phyloP scores from a whole-genome alignment of 2,888 invertebrate genomes.

The Cenopis cana region DNA sequence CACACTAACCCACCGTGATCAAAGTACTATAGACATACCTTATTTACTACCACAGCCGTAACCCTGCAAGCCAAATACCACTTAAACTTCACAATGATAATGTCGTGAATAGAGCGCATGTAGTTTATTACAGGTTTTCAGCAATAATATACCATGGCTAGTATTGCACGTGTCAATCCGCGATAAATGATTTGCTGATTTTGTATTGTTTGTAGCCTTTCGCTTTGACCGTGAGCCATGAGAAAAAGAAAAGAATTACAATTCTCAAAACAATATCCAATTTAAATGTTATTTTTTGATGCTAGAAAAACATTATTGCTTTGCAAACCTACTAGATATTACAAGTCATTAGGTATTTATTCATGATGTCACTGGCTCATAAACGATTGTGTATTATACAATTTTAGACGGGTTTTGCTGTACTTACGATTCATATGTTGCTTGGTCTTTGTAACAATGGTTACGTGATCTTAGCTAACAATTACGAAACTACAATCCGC shows the following conservation, averaged over 20 bases:
- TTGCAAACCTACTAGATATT: background rate
- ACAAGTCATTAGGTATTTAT: slow-evolving; percentile 4
- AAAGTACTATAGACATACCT: slow-evolving; percentile 31
- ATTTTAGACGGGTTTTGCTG: slow-evolving; percentile 43
- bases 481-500: slow-evolving; percentile 73
- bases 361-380: slow-evolving; percentile 18
- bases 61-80: slow-evolving; percentile 4
- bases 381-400: slow-evolving; percentile 35
- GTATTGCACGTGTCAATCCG: slow-evolving; percentile 44
- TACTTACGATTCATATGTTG: slow-evolving; percentile 47
- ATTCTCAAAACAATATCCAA: slow-evolving; percentile 21
- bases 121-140: slow-evolving; percentile 42
- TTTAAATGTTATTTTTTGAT: slow-evolving; percentile 27
- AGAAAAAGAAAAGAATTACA: slow-evolving; percentile 29
- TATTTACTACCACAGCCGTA: slow-evolving; percentile 24
- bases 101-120: background rate
- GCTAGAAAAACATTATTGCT: background rate
- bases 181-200: slow-evolving; percentile 45
- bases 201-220: slow-evolving; percentile 41
- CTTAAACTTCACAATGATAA: background rate
- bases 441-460: slow-evolving; percentile 66
- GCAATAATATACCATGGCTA: slow-evolving; percentile 43
- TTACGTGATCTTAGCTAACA: slow-evolving; percentile 73
- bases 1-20: slow-evolving; percentile 43
- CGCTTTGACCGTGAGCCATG: slow-evolving; percentile 39